Evolutionary conservation across 2,113 vertebrate genomes (phyloP).

Genomic region (Sylvia atricapilla): DNA sequence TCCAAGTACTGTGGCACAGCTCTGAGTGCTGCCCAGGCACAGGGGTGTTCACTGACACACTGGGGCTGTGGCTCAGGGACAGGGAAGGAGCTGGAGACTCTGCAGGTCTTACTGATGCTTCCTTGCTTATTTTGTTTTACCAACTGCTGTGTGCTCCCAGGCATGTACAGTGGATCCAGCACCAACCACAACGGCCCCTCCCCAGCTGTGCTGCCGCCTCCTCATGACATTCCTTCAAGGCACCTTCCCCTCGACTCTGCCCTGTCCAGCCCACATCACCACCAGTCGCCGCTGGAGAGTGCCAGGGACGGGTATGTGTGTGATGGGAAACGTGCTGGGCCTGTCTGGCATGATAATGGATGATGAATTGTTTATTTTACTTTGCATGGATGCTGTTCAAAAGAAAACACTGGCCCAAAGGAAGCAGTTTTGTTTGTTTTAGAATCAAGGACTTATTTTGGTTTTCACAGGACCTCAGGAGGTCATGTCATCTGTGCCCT

Average conservation of each 20-base stretch:
- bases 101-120: not conserved
- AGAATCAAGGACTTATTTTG: not conserved
- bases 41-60: not conserved
- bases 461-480: not conserved
- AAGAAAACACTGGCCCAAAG: not conserved
- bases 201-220: constrained; percentile 76
- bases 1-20: not conserved
- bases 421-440: not conserved
- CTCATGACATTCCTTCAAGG: constrained; percentile 76
- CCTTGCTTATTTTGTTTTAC: constrained; percentile 38
- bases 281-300: constrained; percentile 84
- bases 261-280: constrained; percentile 81
- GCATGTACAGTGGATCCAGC: constrained; percentile 83
- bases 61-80: accelerated
- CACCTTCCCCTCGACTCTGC: constrained; percentile 81
- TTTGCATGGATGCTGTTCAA: not conserved
- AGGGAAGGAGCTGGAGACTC: not conserved
- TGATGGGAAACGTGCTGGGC: not conserved
- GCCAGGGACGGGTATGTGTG: constrained; percentile 85
- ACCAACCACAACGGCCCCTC: constrained; percentile 77
- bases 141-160: constrained; percentile 79
- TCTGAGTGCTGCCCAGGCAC: not conserved
- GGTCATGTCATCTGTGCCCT: not conserved
- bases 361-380: not conserved
- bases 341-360: not conserved